Conservation (phyloP, 2,888 invertebrate genomes). For the Ormyrus rosae region DNA sequence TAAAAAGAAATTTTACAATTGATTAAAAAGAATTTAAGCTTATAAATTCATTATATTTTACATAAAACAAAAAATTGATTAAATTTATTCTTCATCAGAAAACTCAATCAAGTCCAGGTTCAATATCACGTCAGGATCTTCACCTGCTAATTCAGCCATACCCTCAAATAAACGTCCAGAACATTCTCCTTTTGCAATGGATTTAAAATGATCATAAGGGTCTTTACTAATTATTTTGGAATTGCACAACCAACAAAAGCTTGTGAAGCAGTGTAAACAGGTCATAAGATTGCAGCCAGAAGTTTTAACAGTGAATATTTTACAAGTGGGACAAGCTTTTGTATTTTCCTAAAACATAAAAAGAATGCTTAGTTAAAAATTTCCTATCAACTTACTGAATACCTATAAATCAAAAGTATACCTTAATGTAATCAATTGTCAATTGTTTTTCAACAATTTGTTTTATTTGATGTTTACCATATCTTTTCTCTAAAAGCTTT, state of each 20-base stretch:
- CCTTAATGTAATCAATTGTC: slow-evolving; percentile 62
- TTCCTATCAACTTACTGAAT: not conserved
- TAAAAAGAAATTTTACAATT: slow-evolving; percentile 1
- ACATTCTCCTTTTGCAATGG: slow-evolving; percentile 48
- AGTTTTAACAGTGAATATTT: slow-evolving; percentile 59
- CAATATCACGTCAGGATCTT: slow-evolving; percentile 10
- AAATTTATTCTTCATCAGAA: not conserved
- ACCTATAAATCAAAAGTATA: slow-evolving; percentile 48
- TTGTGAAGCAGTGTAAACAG: slow-evolving; percentile 59
- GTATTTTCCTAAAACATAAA: slow-evolving; percentile 61
- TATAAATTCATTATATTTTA: not conserved
- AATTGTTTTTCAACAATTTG: slow-evolving; percentile 62
- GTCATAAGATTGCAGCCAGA: slow-evolving; percentile 65
- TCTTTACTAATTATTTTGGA: slow-evolving; percentile 55
- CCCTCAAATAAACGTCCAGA: slow-evolving; percentile 62
- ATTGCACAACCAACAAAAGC: slow-evolving; percentile 66
- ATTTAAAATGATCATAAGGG: slow-evolving; percentile 63
- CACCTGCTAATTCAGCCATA: not conserved
- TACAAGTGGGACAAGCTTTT: slow-evolving; percentile 64
- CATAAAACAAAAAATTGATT: not conserved
- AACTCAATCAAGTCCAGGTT: slow-evolving; percentile 18
- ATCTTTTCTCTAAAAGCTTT: slow-evolving; percentile 60
- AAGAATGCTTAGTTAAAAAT: slow-evolving; percentile 6
- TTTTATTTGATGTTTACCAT: slow-evolving; percentile 64
- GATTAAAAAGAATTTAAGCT: not conserved